phyloP scores from a whole-genome alignment of 2,797 vertebrate genomes.

The Sebastes cheni region DNA sequence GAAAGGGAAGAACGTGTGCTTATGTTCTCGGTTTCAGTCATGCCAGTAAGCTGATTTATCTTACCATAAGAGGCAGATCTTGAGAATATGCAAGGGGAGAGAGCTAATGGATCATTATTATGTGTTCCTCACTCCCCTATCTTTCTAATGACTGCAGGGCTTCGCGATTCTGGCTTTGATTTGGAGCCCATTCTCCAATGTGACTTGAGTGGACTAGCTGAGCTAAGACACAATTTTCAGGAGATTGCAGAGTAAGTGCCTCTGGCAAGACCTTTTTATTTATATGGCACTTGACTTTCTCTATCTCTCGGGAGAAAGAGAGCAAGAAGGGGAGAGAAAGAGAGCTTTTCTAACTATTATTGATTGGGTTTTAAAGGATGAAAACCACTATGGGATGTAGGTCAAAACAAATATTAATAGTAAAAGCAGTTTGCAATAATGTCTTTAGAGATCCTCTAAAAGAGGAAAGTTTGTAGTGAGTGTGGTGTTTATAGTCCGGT shows the following conservation, averaged over 20 bases:
- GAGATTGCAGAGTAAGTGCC: conserved; percentile 74
- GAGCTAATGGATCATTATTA: conserved; percentile 69
- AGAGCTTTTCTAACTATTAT: conserved; percentile 14
- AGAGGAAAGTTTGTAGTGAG: neutral
- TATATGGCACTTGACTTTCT: conserved; percentile 69
- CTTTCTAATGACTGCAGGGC: conserved; percentile 57
- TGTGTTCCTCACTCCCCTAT: conserved; percentile 60
- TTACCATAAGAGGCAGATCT: conserved; percentile 54
- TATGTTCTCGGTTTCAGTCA: conserved; percentile 56
- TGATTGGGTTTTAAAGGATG: conserved; percentile 37
- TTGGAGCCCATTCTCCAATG: conserved; percentile 63
- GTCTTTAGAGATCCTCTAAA: conserved; percentile 5
- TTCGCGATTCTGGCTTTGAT: conserved; percentile 69
- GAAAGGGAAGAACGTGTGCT: conserved; percentile 13
- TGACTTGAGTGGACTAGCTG: conserved; percentile 69
- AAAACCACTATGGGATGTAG: conserved; percentile 13
- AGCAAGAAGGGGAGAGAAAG: neutral
- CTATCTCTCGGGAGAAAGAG: conserved; percentile 15
- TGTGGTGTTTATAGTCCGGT: neutral
- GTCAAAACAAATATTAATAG: conserved; percentile 24
- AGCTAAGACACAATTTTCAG: conserved; percentile 71
- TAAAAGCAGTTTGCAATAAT: neutral
- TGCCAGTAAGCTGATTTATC: conserved; percentile 59
- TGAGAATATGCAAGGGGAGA: conserved; percentile 63
- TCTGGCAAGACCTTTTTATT: conserved; percentile 70